These are phyloP conservation scores for Eurystomus glaucurus DNA, from an alignment of 2,797 vertebrate species.

Conservation along the genomic window DNA sequence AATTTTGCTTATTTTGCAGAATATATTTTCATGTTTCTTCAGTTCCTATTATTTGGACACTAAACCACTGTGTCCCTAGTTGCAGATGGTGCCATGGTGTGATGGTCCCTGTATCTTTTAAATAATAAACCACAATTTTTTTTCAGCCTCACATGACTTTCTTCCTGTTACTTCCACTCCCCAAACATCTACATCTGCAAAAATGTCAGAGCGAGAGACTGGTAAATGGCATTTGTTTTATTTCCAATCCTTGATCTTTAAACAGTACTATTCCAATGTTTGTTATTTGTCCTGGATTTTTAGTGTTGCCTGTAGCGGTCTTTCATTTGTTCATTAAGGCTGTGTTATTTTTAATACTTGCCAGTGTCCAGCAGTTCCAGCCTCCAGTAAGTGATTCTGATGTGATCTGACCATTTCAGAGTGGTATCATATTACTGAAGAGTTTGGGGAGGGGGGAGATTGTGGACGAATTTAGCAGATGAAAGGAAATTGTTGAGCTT, in stretches of 20 bases:
- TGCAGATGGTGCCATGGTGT: not conserved
- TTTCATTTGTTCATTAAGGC: not conserved
- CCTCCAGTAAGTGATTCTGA: not conserved
- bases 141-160: not conserved
- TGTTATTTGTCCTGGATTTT: not conserved
- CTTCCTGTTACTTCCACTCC: not conserved
- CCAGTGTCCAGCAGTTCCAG: not conserved
- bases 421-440: not conserved
- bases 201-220: not conserved
- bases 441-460: accelerated
- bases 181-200: not conserved
- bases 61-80: not conserved
- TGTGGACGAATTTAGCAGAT: not conserved
- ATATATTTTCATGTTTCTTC: not conserved
- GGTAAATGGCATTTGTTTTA: not conserved
- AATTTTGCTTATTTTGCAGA: not conserved
- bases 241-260: not conserved
- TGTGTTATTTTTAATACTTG: not conserved
- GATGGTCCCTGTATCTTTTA: not conserved
- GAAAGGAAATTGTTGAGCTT: not conserved
- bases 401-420: not conserved
- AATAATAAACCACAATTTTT: not conserved
- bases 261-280: not conserved
- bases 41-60: not conserved
- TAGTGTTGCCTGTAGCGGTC: not conserved